phyloP scores from a whole-genome alignment of 2,113 vertebrate species.

The Chaetodon trifascialis region DNA sequence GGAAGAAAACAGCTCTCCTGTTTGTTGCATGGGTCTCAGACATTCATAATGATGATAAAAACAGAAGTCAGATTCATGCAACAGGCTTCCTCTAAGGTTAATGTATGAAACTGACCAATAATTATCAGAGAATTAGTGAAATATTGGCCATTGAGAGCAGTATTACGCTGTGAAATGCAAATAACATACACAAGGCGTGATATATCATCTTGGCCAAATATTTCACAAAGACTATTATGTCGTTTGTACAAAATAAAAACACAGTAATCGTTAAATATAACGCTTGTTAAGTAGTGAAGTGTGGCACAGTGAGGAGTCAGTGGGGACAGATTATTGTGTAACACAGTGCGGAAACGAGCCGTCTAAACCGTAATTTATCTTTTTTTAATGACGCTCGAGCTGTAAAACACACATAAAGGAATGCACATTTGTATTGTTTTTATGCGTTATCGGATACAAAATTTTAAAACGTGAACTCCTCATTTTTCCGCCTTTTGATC shows the following conservation, averaged over 20 bases:
- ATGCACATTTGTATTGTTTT: not conserved
- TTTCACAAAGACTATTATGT: too few species aligned
- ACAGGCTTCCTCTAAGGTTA: not conserved
- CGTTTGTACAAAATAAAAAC: too few species aligned
- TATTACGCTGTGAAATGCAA: not conserved
- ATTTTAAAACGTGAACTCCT: not conserved
- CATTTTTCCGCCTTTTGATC: not conserved
- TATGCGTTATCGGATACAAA: fast-evolving
- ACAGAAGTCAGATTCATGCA: not conserved
- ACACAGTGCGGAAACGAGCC: slow-evolving; percentile 81
- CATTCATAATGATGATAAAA: too few species aligned
- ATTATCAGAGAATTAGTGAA: not conserved
- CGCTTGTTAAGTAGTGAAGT: too few species aligned
- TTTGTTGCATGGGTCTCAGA: not conserved
- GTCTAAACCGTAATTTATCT: not conserved
- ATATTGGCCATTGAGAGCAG: not conserved
- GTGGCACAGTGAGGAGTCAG: not conserved
- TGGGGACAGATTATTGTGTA: slow-evolving; percentile 80
- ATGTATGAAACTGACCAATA: not conserved
- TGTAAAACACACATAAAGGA: slow-evolving; percentile 28
- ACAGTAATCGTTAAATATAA: too few species aligned
- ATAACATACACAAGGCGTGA: not conserved
- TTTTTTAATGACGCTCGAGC: slow-evolving; percentile 37
- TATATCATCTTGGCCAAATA: not conserved
- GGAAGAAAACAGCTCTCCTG: not conserved